Conservation (phyloP, 2,888 invertebrate species). For the Sepiola atlantica region DNA sequence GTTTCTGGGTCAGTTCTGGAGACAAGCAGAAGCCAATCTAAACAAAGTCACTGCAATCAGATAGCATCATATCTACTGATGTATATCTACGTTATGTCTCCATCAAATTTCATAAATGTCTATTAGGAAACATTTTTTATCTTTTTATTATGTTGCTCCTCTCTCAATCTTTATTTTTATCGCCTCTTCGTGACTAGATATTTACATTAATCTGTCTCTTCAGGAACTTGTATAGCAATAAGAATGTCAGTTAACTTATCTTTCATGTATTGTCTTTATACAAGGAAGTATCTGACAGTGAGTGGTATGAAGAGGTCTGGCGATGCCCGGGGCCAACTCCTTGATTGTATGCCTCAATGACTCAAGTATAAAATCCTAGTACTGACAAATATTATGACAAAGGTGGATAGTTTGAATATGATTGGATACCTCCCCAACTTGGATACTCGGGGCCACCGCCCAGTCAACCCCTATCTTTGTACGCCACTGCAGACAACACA, state of each 20-base stretch:
- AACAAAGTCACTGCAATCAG: neutral
- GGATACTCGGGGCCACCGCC: too few species aligned
- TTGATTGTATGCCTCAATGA: too few species aligned
- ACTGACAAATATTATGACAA: too few species aligned
- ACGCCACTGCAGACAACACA: too few species aligned
- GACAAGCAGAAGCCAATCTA: neutral
- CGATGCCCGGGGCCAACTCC: too few species aligned
- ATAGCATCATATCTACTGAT: neutral
- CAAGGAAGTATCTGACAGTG: too few species aligned
- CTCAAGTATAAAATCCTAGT: too few species aligned
- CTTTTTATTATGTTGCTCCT: neutral
- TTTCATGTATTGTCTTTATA: neutral
- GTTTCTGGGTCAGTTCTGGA: neutral
- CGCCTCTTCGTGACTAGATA: neutral
- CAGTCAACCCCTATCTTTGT: too few species aligned
- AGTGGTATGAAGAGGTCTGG: too few species aligned
- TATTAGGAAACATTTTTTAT: neutral
- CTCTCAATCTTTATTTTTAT: neutral
- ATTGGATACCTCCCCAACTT: too few species aligned
- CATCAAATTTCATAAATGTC: conserved; percentile 18
- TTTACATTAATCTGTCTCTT: neutral
- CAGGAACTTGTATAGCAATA: neutral
- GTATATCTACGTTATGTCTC: neutral
- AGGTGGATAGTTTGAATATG: too few species aligned
- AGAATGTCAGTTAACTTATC: neutral